These are phyloP conservation scores for Tarsius wallacei DNA, from an alignment of 2,797 vertebrate species.

Conservation along the genomic window DNA sequence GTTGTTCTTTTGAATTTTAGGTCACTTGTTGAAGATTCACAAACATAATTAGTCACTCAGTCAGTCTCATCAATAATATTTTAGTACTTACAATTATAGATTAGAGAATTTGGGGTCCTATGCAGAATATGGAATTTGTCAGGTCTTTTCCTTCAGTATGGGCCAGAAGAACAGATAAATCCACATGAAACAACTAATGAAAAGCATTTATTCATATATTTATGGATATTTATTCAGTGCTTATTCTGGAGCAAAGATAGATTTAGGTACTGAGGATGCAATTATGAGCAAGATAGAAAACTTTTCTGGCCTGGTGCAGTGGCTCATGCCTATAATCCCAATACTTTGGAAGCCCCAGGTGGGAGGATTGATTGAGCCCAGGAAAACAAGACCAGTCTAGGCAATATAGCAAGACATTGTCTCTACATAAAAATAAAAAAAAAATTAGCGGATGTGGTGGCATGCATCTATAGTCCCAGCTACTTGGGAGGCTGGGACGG, in stretches of 20 bases:
- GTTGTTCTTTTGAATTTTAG: neutral
- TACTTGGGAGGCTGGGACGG: too few relatives aligned
- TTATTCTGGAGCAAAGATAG: neutral
- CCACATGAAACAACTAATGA: neutral
- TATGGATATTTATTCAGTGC: neutral
- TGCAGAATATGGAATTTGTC: neutral
- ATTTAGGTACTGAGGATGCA: neutral
- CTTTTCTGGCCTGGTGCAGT: too few relatives aligned
- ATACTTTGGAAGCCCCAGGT: too few relatives aligned
- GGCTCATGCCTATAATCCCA: too few relatives aligned
- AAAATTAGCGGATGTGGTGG: too few relatives aligned
- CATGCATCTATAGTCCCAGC: too few relatives aligned
- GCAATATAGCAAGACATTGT: too few relatives aligned
- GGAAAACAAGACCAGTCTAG: too few relatives aligned
- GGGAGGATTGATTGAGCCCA: too few relatives aligned
- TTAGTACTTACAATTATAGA: conserved; percentile 13
- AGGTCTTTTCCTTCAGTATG: neutral
- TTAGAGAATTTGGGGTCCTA: neutral
- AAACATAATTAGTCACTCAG: neutral
- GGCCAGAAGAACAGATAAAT: neutral
- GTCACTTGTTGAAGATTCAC: neutral
- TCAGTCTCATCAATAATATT: neutral
- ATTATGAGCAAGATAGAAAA: neutral
- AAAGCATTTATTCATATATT: neutral
- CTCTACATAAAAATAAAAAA: too few relatives aligned